These are phyloP conservation scores for Hippopotamus amphibius DNA, from an alignment of 2,113 vertebrate genomes.

Conservation along the genomic window DNA sequence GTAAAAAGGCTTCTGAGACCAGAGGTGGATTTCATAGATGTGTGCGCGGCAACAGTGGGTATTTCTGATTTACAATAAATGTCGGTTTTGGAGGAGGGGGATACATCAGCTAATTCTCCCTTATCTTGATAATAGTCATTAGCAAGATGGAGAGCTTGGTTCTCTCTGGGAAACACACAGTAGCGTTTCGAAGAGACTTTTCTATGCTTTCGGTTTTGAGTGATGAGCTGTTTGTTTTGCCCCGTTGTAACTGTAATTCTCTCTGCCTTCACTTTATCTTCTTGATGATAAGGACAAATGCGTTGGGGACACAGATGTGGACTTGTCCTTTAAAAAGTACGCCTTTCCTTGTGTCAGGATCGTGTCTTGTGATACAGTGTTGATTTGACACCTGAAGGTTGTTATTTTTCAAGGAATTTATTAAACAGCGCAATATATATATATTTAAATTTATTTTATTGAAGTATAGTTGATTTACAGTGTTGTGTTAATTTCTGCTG, in stretches of 20 bases:
- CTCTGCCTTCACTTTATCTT: not conserved
- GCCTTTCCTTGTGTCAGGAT: accelerated
- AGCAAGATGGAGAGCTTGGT: not conserved
- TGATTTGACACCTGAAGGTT: accelerated
- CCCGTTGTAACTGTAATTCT: accelerated
- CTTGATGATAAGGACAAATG: accelerated
- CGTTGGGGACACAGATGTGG: accelerated
- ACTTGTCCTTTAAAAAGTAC: accelerated
- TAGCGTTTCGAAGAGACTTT: not conserved
- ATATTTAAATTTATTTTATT: not conserved
- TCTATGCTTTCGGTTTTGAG: not conserved
- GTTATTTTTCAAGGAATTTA: not conserved
- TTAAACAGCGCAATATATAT: not conserved
- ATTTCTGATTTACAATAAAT: constrained; percentile 12
- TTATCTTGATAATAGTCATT: accelerated
- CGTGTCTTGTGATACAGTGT: accelerated
- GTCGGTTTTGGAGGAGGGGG: not conserved
- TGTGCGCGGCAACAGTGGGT: accelerated
- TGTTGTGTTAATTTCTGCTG: not conserved
- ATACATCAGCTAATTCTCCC: accelerated
- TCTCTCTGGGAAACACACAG: not conserved
- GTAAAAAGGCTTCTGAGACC: not conserved
- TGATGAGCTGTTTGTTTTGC: not conserved
- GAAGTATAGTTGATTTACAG: not conserved
- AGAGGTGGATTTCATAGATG: accelerated